Conservation (phyloP, 2,113 vertebrate genomes). For the Falco punctatus region DNA sequence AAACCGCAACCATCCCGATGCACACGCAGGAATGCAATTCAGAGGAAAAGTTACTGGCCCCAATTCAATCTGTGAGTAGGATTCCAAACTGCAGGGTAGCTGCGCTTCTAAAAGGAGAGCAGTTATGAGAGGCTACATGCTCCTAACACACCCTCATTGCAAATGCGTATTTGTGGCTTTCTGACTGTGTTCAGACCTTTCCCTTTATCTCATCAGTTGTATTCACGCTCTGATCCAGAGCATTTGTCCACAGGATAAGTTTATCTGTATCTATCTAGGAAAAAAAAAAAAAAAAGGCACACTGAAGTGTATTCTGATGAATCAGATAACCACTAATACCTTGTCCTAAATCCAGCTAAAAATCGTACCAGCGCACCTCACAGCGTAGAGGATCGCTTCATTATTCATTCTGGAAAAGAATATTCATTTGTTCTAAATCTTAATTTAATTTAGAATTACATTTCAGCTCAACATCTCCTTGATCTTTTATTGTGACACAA, state of each 20-base stretch:
- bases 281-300: neutral
- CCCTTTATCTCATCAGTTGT: slow-evolving; percentile 47
- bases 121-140: neutral
- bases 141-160: slow-evolving; percentile 42
- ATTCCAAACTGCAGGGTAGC: neutral
- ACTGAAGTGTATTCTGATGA: neutral
- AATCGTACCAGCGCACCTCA: neutral
- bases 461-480: neutral
- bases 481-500: neutral
- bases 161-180: slow-evolving; percentile 53
- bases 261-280: neutral
- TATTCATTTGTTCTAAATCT: neutral
- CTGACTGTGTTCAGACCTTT: slow-evolving; percentile 2
- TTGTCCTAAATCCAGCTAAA: neutral
- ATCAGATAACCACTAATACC: neutral
- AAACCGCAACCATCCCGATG: neutral
- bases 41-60: neutral
- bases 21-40: neutral
- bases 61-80: neutral
- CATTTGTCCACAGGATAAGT: neutral
- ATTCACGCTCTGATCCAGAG: neutral
- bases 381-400: neutral
- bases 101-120: neutral
- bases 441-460: neutral
- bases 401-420: neutral